Conservation (phyloP, 2,888 invertebrate genomes). For the Teleogryllus oceanicus region DNA sequence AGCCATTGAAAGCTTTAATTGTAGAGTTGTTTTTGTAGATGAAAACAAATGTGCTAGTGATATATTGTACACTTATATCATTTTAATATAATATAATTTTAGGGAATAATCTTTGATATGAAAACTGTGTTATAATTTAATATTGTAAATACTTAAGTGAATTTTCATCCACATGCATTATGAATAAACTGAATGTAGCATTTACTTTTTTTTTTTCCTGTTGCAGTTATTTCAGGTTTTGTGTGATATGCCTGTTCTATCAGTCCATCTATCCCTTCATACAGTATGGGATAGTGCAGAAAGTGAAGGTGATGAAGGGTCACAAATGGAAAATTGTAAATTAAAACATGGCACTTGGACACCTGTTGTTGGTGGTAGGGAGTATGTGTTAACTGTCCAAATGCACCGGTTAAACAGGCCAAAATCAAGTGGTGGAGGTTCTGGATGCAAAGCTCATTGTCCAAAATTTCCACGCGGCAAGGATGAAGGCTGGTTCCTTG, state of each 20-base stretch:
- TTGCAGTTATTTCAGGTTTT: slow-evolving; percentile 51
- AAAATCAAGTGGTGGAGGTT: slow-evolving; percentile 44
- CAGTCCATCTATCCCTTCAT: not conserved
- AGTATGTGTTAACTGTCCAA: slow-evolving; percentile 63
- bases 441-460: slow-evolving; percentile 58
- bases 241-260: slow-evolving; percentile 62
- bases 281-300: not conserved
- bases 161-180: too few species aligned
- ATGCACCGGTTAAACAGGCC: slow-evolving; percentile 36
- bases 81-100: too few species aligned
- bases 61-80: too few species aligned
- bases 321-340: not conserved
- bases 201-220: not conserved
- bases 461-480: slow-evolving; percentile 89
- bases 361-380: slow-evolving; percentile 64
- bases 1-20: too few species aligned
- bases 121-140: too few species aligned
- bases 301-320: not conserved
- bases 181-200: too few species aligned
- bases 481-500: slow-evolving; percentile 92
- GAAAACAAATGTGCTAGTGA: too few species aligned
- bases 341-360: slow-evolving; percentile 51
- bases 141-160: too few species aligned
- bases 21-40: too few species aligned
- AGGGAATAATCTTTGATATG: too few species aligned